Evolutionary conservation across 2,888 invertebrate genomes (phyloP), one percentile per base, ranked within the genome.

Genomic region (Terebella lapidaria): DNA sequence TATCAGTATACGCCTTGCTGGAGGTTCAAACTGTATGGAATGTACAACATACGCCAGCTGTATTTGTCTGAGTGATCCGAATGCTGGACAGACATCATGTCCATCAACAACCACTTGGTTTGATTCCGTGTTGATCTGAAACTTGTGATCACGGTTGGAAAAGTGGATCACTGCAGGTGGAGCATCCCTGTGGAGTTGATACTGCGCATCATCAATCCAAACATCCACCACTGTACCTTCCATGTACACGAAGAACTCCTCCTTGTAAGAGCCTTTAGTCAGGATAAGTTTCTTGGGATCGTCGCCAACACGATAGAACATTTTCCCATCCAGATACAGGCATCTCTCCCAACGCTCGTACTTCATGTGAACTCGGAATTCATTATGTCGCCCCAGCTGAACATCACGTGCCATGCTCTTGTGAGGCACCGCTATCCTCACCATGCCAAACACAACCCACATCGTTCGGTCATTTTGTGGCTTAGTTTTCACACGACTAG

Each of bases 1-100:
- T 63, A 97, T 92, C 73, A 90, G 89, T 1, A 97, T 96, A 81
- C 91, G 91, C 0, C 95, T 94, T 1, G 93, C 87, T 0, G 94
- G 94, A 0, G 95, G 94, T 42, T 74, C 72, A 29, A 99, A 84
- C 71, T 91, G 88, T 0, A 97, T 85, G 56, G 87, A 84, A 67
- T 90, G 87, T 15, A 88, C 85, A 62, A 88, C 87, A 0, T 89
- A 89, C 64, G 89, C 88, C 49, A 96, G 85, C 53, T 90, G 87
- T 3, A 94, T 87, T 53, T 92, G 85, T 0, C 92, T 88, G 1
- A 47, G 29, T n/a, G 42, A 55, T 90, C 89, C 86, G 0, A 92
- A 92, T n/a, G 88, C 87, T 71, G 62, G 64, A n/a, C 77, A 77
- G 47, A 72, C 71, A 29, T 72, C 91, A 69, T 90, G 89, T 85